These are phyloP conservation scores for Astyanax mexicanus DNA, from an alignment of 2,797 vertebrate species.

Conservation along the genomic window DNA sequence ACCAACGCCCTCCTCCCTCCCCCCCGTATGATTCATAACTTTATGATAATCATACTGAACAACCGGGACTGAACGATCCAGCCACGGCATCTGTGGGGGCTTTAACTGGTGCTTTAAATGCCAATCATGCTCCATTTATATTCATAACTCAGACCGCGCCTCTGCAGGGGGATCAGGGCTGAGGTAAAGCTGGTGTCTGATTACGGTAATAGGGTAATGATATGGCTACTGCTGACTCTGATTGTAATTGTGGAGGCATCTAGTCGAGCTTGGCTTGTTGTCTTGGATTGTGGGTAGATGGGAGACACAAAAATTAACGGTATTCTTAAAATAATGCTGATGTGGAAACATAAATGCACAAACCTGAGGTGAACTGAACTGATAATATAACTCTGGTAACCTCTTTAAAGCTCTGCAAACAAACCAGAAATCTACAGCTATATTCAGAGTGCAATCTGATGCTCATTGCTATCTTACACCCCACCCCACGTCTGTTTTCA, in stretches of 20 bases:
- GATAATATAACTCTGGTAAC: no score
- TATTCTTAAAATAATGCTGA: no score
- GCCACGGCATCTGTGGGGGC: background rate
- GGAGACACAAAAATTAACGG: background rate
- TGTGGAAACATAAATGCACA: no score
- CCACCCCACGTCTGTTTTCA: no score
- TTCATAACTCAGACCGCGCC: constrained; percentile 1
- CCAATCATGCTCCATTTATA: constrained; percentile 20
- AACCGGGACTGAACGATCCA: background rate
- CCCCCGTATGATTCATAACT: background rate
- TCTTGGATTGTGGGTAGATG: background rate
- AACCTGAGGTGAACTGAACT: no score
- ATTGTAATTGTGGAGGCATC: constrained; percentile 46
- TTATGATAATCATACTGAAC: background rate
- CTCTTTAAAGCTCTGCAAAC: no score
- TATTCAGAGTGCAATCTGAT: no score
- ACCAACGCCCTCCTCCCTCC: background rate
- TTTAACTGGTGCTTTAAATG: background rate
- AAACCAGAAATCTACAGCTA: no score
- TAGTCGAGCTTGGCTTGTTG: constrained; percentile 11
- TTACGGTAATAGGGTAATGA: constrained; percentile 41
- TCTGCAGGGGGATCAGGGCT: constrained; percentile 12
- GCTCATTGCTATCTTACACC: no score
- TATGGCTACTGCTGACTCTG: constrained; percentile 25
- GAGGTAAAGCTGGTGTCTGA: constrained; percentile 22